A percentile compares a stretch with the other conserved stretches of the same genome.
Conservation (phyloP, 2,888 invertebrate species). For the Metopia argyrocephala region DNA sequence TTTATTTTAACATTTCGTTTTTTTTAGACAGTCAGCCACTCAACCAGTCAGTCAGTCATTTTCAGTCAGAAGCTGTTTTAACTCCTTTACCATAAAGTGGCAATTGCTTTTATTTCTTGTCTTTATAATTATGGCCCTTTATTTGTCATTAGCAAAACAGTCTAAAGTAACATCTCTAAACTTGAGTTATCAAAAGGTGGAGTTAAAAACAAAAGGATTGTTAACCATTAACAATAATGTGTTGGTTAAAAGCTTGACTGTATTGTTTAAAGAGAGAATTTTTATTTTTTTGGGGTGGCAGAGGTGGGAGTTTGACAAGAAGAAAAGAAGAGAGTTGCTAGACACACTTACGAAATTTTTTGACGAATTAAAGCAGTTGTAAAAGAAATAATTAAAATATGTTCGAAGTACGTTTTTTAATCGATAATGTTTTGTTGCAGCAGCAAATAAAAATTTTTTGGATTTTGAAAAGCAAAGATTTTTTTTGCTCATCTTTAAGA, state of each 20-base stretch:
- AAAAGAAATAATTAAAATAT: background rate
- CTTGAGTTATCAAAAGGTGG: background rate
- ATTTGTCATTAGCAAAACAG: conserved; percentile 15
- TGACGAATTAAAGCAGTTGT: background rate
- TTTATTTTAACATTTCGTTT: conserved; percentile 59
- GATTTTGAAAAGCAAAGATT: too few species aligned
- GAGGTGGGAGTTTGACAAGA: conserved; percentile 1
- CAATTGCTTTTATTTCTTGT: conserved; percentile 32
- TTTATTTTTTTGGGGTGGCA: conserved; percentile 2
- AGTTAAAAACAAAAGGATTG: conserved; percentile 41
- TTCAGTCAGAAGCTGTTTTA: too few species aligned
- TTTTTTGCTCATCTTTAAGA: too few species aligned
- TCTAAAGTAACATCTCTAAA: background rate
- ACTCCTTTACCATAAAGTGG: conserved; percentile 17
- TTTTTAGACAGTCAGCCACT: conserved; percentile 12
- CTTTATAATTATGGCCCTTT: conserved; percentile 57
- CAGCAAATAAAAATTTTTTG: too few species aligned
- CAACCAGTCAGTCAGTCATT: conserved; percentile 12
- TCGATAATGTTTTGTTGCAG: too few species aligned
- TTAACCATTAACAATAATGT: conserved; percentile 55
- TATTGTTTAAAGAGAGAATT: conserved; percentile 17
- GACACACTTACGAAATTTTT: background rate
- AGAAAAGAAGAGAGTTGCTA: background rate
- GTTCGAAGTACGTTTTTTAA: background rate
- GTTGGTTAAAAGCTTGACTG: conserved; percentile 55